Conservation (phyloP, 2,113 vertebrate genomes). For the Megaleporinus macrocephalus region DNA sequence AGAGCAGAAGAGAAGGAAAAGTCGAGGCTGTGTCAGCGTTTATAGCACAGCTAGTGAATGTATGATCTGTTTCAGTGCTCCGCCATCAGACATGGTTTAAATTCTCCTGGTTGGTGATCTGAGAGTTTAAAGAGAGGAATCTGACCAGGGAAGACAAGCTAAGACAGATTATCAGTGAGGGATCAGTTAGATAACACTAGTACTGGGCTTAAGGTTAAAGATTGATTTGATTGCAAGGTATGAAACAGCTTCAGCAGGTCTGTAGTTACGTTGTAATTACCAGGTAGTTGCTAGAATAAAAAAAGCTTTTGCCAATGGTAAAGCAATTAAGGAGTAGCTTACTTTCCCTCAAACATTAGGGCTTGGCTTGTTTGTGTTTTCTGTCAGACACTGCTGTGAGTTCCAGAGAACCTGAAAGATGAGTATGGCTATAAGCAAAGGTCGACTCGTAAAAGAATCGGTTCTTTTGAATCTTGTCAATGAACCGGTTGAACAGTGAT, state of each 20-base stretch:
- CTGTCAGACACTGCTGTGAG: background rate
- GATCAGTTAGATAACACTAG: background rate
- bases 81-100: conserved; percentile 2
- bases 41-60: too few species aligned
- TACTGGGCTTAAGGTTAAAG: background rate
- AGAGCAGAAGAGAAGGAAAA: background rate
- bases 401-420: background rate
- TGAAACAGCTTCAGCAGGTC: too few species aligned
- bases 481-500: background rate
- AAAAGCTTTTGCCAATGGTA: too few species aligned
- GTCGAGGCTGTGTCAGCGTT: background rate
- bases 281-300: too few species aligned
- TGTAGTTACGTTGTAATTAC: too few species aligned
- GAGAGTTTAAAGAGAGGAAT: background rate
- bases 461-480: background rate
- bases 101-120: background rate
- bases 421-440: background rate
- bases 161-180: background rate
- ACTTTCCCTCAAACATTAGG: too few species aligned
- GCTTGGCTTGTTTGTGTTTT: background rate
- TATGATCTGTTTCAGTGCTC: background rate
- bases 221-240: background rate
- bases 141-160: background rate
- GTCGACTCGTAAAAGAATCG: background rate
- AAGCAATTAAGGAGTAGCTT: too few species aligned